Conservation (phyloP, 1,140 invertebrate species). For the Trachelipus rathkii region DNA sequence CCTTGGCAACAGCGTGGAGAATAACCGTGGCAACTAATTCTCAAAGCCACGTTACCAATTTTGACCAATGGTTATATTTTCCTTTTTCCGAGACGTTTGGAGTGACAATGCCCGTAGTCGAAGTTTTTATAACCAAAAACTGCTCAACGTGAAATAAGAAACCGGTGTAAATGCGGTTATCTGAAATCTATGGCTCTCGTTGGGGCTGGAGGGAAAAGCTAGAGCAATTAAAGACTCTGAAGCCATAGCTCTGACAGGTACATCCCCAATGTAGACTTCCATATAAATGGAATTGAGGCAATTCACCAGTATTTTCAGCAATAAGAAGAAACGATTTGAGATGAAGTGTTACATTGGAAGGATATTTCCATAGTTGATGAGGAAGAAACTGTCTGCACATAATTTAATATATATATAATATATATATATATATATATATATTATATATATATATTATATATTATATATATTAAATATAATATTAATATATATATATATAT, state of each 20-base stretch:
- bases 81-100: slow-evolving; percentile 21
- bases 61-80: slow-evolving; percentile 49
- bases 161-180: slow-evolving; percentile 90
- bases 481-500: slow-evolving; percentile 44
- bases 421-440: neutral
- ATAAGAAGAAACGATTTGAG: slow-evolving; percentile 80
- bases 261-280: slow-evolving; percentile 70
- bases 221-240: slow-evolving; percentile 75
- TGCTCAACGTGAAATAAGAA: slow-evolving; percentile 75
- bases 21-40: slow-evolving; percentile 77
- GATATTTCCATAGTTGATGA: slow-evolving; percentile 35
- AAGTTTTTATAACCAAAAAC: slow-evolving; percentile 56
- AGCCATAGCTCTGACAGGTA: slow-evolving; percentile 82
- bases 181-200: slow-evolving; percentile 77
- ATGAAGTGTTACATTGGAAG: slow-evolving; percentile 51
- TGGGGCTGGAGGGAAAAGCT: slow-evolving; percentile 74
- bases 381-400: neutral
- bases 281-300: slow-evolving; percentile 70
- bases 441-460: slow-evolving; percentile 3
- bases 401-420: slow-evolving; percentile 8
- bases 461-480: neutral
- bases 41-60: slow-evolving; percentile 56
- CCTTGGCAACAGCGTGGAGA: slow-evolving; percentile 65
- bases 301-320: slow-evolving; percentile 80
- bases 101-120: slow-evolving; percentile 55